Evolutionary conservation across 2,888 invertebrate genomes (phyloP), one percentile per base, ranked within the genome.

Genomic region (Mamestra brassicae): DNA sequence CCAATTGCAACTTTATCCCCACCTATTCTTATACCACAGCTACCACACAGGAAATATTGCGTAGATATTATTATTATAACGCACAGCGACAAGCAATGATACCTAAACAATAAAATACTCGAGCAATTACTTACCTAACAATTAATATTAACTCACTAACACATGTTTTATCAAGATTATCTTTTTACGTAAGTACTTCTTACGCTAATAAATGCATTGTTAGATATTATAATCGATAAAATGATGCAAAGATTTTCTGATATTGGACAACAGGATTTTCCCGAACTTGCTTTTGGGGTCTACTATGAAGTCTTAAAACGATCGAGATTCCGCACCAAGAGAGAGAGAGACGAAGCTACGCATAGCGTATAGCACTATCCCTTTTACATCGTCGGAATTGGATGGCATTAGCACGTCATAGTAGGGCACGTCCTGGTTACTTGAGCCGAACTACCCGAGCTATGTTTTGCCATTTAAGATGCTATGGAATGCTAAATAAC

Each of bases 111-210:
- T 52, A 52, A 52, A 52, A 52, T 52, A 52, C 17, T 52, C 17
- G 17, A 52, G 52, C 17, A 17, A 52, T 52, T 52, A 52, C 17
- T 47, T 52, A 52, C 52, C 5, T 17, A 52, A 52, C 52, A 52
- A 52, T 52, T 52, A 7, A 10, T 78, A 73, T 26, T 77, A 26
- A 66, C 5, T 54, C 6, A 52, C 6, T 42, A 10, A 17, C 38
- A 26, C 13, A 45, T 77, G 77, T 52, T 74, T 58, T 42, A 71
- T 52, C 15, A 34, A 42, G 38, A 75, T 34, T n/a, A 42, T 42
- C 4, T 3, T n/a, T 45, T 17, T 6, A 34, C 3, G 11, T 50
- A n/a, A n/a, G n/a, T n/a, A 11, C 15, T 60, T 72, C 38, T 7
- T 72, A 47, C 1, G 4, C 34, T 15, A 36, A 26, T 42, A 36